Evolutionary conservation across 2,888 invertebrate species (phyloP), one percentile per base, ranked within the genome.

Genomic region (Drosophila histrio): DNA sequence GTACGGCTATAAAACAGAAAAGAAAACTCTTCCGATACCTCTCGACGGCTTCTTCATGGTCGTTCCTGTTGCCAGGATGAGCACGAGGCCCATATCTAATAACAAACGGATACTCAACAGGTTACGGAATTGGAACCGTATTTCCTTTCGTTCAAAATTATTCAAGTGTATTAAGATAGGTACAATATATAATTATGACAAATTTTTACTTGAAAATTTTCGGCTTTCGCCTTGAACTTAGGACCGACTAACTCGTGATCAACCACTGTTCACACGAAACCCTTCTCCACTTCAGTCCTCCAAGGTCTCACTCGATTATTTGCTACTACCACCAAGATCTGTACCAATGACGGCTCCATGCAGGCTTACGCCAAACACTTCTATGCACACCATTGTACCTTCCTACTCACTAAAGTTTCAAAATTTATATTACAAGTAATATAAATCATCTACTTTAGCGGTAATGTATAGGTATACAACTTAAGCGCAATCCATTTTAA

Each of bases 401-500:
- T 91, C 94, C 93, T 94, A 94, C 94, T 94, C 94, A 92, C 93
- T 93, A 93, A 93, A 92, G 92, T 92, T 91, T 93, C 67, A 77
- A 72, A 75, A 76, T 73, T 71, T 73, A 71, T 68, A 70, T 60
- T 49, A 46, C 58, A 91, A 92, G 91, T 91, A 90, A 86, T 44
- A 68, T 69, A 73, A 72, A 69, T 74, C 76, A 90, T 87, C 85
- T 92, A 89, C 90, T 89, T 84, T 91, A 91, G 91, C 89, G 91
- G 90, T 90, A 89, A 91, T 64, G 61, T 56, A 60, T 54, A 56
- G 61, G 39, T 57, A 50, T 88, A 88, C 91, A 92, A 92, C 93
- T 93, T 91, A 89, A 93, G 93, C 94, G 93, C 93, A 93, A 93
- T 94, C 93, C 93, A 94, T 94, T 94, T 94, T 94, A 93, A 94